Evolutionary conservation across 2,797 vertebrate genomes (phyloP).

Genomic region (Sparus aurata): DNA sequence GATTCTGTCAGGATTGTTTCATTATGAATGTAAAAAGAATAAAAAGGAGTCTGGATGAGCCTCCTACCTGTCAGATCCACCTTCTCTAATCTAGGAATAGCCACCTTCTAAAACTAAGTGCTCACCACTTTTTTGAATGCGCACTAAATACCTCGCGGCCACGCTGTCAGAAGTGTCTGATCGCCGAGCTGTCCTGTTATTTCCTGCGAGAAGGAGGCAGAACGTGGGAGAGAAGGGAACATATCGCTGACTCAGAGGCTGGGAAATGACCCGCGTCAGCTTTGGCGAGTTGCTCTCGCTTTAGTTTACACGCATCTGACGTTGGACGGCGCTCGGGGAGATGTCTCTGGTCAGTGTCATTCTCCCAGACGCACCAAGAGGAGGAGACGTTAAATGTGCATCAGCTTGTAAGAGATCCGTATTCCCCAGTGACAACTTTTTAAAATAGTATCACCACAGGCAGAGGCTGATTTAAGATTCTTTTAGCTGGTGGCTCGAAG

Average conservation of each 20-base stretch:
- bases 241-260: slow-evolving; percentile 45
- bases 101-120: slow-evolving; percentile 17
- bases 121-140: slow-evolving; percentile 1
- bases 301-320: slow-evolving; percentile 43
- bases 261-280: slow-evolving; percentile 48
- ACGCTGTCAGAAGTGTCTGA: slow-evolving; percentile 34
- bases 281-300: slow-evolving; percentile 45
- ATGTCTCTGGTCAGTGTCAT: slow-evolving; percentile 41
- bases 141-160: slow-evolving; percentile 30
- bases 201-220: slow-evolving; percentile 27
- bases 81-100: slow-evolving; percentile 6
- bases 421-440: slow-evolving; percentile 49
- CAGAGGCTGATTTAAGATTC: slow-evolving; percentile 41
- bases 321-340: slow-evolving; percentile 39
- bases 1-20: slow-evolving; percentile 20
- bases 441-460: slow-evolving; percentile 60
- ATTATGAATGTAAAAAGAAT: background rate
- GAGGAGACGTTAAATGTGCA: slow-evolving; percentile 38
- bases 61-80: slow-evolving; percentile 15
- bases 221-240: slow-evolving; percentile 8
- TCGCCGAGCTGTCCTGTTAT: slow-evolving; percentile 39
- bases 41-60: background rate
- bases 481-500: slow-evolving; percentile 59
- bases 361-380: slow-evolving; percentile 29
- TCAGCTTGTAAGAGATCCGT: slow-evolving; percentile 41